These are phyloP conservation scores for Leptinotarsa tumamoca DNA, from an alignment of 2,888 invertebrate species.

Conservation along the genomic window DNA sequence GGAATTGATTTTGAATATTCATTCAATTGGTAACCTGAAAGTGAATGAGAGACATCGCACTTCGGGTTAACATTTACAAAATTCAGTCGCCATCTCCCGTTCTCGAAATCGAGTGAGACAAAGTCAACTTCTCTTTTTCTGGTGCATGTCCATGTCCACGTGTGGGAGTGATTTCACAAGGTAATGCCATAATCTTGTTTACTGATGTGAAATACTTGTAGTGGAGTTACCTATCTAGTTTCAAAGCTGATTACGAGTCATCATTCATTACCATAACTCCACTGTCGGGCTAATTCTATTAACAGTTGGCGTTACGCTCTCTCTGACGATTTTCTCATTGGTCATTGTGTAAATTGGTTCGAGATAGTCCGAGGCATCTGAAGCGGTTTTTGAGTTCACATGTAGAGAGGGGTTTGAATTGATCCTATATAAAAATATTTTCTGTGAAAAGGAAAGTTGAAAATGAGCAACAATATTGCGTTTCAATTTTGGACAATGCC, in stretches of 20 bases:
- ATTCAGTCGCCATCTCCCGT: too few relatives aligned
- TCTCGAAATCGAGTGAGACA: too few relatives aligned
- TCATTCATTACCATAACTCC: constrained; percentile 65
- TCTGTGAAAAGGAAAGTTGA: too few relatives aligned
- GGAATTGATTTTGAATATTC: too few relatives aligned
- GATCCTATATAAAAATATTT: too few relatives aligned
- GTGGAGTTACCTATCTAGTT: constrained; percentile 62
- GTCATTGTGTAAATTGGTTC: neutral
- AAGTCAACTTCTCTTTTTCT: neutral
- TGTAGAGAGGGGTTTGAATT: too few relatives aligned
- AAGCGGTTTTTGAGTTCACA: too few relatives aligned
- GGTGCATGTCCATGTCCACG: neutral
- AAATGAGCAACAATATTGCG: too few relatives aligned
- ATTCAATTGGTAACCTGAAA: too few relatives aligned
- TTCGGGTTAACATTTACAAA: too few relatives aligned
- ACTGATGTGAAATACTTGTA: constrained; percentile 53
- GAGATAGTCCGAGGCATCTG: neutral
- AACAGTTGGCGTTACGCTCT: constrained; percentile 24
- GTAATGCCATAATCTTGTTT: constrained; percentile 55
- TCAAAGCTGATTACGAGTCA: constrained; percentile 65
- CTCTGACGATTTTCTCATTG: constrained; percentile 19
- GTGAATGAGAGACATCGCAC: too few relatives aligned
- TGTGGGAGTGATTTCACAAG: constrained; percentile 24
- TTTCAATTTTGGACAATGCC: too few relatives aligned
- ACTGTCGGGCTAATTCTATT: constrained; percentile 38